Conservation (phyloP, 1,140 invertebrate genomes). For the Zaprionus tsacasi region DNA sequence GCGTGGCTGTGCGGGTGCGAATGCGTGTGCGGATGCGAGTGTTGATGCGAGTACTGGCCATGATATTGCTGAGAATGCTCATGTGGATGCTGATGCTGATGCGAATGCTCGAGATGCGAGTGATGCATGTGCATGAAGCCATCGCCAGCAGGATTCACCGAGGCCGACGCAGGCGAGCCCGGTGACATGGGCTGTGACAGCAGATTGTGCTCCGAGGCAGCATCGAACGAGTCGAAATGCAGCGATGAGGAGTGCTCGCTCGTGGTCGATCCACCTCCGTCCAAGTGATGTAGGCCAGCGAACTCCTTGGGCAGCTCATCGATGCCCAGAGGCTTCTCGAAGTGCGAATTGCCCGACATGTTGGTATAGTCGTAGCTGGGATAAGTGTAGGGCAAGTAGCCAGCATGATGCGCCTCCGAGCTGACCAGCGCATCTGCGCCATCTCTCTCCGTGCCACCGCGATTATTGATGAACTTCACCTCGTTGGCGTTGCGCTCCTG, state of each 20-base stretch:
- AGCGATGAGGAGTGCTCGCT: slow-evolving; percentile 76
- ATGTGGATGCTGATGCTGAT: slow-evolving; percentile 39
- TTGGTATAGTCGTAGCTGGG: slow-evolving; percentile 82
- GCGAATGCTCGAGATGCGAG: slow-evolving; percentile 53
- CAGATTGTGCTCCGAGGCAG: slow-evolving; percentile 77
- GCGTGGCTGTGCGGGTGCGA: slow-evolving; percentile 43
- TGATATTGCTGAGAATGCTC: slow-evolving; percentile 29
- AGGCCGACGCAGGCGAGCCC: slow-evolving; percentile 60
- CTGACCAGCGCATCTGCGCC: slow-evolving; percentile 43
- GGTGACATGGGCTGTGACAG: slow-evolving; percentile 73
- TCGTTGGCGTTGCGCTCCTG: slow-evolving; percentile 73
- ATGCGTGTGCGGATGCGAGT: slow-evolving; percentile 48
- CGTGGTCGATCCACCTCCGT: slow-evolving; percentile 55
- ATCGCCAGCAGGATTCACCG: slow-evolving; percentile 73
- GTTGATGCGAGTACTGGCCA: slow-evolving; percentile 36
- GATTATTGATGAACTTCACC: slow-evolving; percentile 82
- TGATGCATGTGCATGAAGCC: slow-evolving; percentile 70
- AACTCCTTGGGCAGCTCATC: slow-evolving; percentile 74
- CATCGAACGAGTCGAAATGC: slow-evolving; percentile 79
- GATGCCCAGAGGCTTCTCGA: slow-evolving; percentile 77
- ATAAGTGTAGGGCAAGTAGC: slow-evolving; percentile 74
- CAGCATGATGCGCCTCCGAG: slow-evolving; percentile 70
- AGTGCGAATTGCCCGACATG: slow-evolving; percentile 78
- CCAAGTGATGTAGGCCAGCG: slow-evolving; percentile 26
- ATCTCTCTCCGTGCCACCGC: slow-evolving; percentile 18